phyloP scores from a whole-genome alignment of 2,797 vertebrate genomes.

The Hirundo rustica region DNA sequence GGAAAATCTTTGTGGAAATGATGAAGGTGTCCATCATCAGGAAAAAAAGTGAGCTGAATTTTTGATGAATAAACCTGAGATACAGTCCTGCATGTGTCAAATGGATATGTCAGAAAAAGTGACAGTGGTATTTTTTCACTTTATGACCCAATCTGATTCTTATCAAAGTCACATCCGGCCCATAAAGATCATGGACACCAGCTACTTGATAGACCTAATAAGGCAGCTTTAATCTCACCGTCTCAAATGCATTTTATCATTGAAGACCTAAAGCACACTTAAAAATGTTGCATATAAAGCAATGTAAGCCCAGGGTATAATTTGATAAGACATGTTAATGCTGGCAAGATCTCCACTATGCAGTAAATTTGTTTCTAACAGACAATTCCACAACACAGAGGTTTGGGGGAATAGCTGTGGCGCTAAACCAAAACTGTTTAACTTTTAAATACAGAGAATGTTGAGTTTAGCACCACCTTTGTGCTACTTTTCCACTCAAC shows the following conservation, averaged over 20 bases:
- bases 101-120: slow-evolving; percentile 61
- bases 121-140: slow-evolving; percentile 59
- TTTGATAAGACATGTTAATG: neutral
- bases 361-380: neutral
- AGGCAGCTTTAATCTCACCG: slow-evolving; percentile 3
- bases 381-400: neutral
- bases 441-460: neutral
- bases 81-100: slow-evolving; percentile 43
- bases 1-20: slow-evolving; percentile 18
- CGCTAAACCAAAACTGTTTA: neutral
- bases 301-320: neutral
- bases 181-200: slow-evolving; percentile 3
- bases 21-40: slow-evolving; percentile 13
- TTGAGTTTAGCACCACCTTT: neutral
- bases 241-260: neutral
- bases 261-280: neutral
- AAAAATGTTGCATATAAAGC: neutral
- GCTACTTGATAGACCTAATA: neutral
- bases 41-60: slow-evolving; percentile 34
- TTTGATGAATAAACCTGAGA: slow-evolving; percentile 51
- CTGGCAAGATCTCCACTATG: neutral
- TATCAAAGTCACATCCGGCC: slow-evolving; percentile 54
- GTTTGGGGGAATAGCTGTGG: neutral
- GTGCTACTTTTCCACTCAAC: neutral
- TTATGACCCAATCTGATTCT: slow-evolving; percentile 41